These are phyloP conservation scores for Erinaceus europaeus DNA, from an alignment of 2,113 vertebrate genomes.

Conservation along the genomic window DNA sequence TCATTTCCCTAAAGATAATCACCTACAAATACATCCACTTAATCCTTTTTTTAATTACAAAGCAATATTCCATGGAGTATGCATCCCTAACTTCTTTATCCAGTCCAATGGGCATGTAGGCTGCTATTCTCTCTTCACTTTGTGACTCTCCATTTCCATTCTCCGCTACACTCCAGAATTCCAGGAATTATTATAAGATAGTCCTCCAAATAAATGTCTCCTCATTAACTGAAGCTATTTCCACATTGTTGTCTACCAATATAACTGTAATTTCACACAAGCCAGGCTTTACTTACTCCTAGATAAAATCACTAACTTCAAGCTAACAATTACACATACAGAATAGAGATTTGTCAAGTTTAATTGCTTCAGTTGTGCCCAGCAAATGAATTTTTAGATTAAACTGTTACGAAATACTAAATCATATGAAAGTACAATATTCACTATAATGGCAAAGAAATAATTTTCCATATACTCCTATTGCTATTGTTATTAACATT, in stretches of 20 bases:
- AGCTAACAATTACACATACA: slow-evolving; percentile 1
- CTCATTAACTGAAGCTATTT: slow-evolving; percentile 24
- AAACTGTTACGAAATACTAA: slow-evolving; percentile 27
- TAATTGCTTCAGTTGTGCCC: background rate
- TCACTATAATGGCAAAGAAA: background rate
- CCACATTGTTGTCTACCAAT: slow-evolving; percentile 1
- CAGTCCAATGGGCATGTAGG: no score
- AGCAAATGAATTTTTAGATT: slow-evolving; percentile 25
- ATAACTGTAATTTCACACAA: slow-evolving; percentile 29
- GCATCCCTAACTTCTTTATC: no score
- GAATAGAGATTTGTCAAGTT: background rate
- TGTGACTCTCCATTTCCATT: background rate
- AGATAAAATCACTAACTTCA: background rate
- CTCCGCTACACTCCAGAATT: background rate
- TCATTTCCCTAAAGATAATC: no score
- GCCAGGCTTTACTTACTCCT: background rate
- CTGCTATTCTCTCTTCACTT: no score
- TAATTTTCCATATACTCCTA: background rate
- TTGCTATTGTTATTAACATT: background rate
- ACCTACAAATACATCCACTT: no score
- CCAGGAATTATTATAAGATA: background rate
- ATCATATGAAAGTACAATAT: background rate
- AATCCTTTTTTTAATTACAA: no score
- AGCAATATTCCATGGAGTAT: no score
- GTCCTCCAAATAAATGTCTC: background rate